Evolutionary conservation across 2,113 vertebrate species (phyloP).

Genomic region (Ammodytes dubius): DNA sequence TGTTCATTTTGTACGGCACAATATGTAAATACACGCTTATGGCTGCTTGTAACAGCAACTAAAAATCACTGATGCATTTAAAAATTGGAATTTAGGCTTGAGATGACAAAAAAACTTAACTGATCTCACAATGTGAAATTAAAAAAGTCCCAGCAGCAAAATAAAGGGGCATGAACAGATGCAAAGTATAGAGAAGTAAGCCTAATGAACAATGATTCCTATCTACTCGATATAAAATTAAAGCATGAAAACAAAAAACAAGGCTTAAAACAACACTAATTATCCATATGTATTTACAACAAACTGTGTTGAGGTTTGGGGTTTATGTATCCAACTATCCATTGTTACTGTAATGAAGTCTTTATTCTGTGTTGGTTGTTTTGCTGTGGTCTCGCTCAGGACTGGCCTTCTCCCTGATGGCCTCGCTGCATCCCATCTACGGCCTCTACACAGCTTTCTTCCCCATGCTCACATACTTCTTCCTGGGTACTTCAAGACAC

Average conservation of each 20-base stretch:
- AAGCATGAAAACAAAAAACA: neutral
- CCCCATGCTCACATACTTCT: constrained; percentile 89
- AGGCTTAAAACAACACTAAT: neutral
- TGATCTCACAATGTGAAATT: neutral
- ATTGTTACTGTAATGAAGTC: neutral
- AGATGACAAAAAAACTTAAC: neutral
- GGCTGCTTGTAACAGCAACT: neutral
- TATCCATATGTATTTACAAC: neutral
- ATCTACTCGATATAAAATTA: neutral
- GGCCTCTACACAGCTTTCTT: constrained; percentile 93
- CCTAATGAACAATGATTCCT: neutral
- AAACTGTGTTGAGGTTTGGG: neutral
- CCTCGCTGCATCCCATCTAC: constrained; percentile 87
- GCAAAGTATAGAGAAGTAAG: neutral
- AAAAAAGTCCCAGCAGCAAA: neutral
- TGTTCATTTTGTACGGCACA: neutral
- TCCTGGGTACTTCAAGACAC: constrained; percentile 94
- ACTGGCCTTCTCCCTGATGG: constrained; percentile 91
- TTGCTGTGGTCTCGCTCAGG: constrained; percentile 78
- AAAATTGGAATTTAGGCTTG: neutral
- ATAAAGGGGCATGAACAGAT: neutral
- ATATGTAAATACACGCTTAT: neutral
- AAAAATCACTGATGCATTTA: neutral
- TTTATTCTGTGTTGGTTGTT: neutral
- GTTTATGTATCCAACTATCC: neutral